Base-by-base conservation (phyloP, 2,797 vertebrate species). In the Sebastes paucispinis region DNA sequence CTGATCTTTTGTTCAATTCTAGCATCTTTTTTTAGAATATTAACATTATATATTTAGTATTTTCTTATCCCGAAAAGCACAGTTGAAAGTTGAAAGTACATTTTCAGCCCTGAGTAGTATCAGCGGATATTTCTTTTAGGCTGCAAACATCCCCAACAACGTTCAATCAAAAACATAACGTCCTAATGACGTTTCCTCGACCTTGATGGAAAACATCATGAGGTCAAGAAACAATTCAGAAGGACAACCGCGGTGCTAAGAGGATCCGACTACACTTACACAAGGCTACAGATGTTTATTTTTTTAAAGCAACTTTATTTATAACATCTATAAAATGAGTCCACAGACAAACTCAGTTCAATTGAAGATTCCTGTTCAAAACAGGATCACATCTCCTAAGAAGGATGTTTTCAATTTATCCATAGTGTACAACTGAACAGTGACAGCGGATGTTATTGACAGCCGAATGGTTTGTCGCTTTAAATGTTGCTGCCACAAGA, bases 181-280 rank as follows among this genome's bases (percentile, higher is more conserved):
- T 50, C 18, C 47, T n/a, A n/a, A 52, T 20, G 8, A 50, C 18
- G 0, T 50, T 50, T 47, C 39, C 18, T 50, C 18, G 18, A 50
- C 47, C 47, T 50, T 0, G 18, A 20, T 52, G 8, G 47, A 0
- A 52, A 52, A 52, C 0, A 0, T 52, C 47, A 52, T 52, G 47
- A 52, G 0, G 18, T 52, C 47, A 52, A 52, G 47, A n/a, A 52
- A 52, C 8, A 0, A 52, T 52, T 52, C 47, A 52, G 0, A 50
- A 50, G 18, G 47, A 52, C 47, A 52, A n/a, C 47, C 18, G 18
- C 8, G 3, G 47, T 52, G 47, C 18, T 52, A 52, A 52, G 18
- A 52, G 47, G 8, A n/a, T 52, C 18, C 18, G 18, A 52, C 18
- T 50, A 20, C 47, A 50, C 18, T 50, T 50, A 50, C 47, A 50